Conservation (phyloP, 1,140 invertebrate species). For the Aphelinus atriplicis region DNA sequence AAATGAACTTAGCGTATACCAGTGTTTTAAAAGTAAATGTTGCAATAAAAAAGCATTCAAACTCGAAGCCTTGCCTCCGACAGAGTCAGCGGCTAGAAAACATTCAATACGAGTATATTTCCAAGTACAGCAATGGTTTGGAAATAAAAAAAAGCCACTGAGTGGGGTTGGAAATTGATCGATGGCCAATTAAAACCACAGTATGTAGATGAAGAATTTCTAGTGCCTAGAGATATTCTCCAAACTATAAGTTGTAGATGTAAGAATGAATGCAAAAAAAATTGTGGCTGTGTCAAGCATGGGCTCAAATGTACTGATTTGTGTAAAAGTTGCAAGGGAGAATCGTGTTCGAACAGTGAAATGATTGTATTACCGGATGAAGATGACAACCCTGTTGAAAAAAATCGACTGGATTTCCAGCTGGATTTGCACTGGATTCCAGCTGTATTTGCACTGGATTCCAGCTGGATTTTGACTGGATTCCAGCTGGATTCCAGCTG, state of each 20-base stretch:
- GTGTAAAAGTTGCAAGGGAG: too few relatives aligned
- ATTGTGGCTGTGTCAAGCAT: too few relatives aligned
- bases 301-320: too few relatives aligned
- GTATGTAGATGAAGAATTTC: too few relatives aligned
- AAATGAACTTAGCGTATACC: background rate
- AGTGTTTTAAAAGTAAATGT: conserved; percentile 3
- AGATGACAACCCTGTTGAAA: too few relatives aligned
- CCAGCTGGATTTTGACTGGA: too few relatives aligned
- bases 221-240: background rate
- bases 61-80: conserved; percentile 33
- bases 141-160: background rate
- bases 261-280: background rate
- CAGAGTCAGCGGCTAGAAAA: conserved; percentile 31
- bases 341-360: too few relatives aligned
- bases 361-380: too few relatives aligned
- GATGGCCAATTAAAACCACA: background rate
- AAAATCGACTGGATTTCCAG: too few relatives aligned
- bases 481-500: too few relatives aligned
- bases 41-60: conserved; percentile 1
- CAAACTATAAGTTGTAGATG: conserved; percentile 1
- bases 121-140: conserved; percentile 36
- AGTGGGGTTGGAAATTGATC: background rate
- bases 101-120: conserved; percentile 33
- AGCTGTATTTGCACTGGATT: too few relatives aligned
- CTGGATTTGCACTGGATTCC: too few relatives aligned